A percentile compares a stretch with the other conserved stretches of the same genome.
phyloP scores from a whole-genome alignment of 2,113 vertebrate species.

The Proteles cristata region DNA sequence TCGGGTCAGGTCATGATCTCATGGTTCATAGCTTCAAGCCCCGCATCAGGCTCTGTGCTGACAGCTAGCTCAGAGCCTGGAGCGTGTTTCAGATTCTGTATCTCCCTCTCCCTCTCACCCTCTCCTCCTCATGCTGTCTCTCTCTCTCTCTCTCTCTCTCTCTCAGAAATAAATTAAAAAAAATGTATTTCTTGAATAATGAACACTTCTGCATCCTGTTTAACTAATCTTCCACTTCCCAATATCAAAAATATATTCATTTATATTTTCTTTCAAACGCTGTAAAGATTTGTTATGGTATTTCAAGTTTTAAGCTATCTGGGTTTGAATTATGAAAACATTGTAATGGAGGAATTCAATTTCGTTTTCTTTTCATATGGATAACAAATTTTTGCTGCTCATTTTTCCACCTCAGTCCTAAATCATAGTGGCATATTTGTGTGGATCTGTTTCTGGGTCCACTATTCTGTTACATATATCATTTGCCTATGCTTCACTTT shows the following conservation, averaged over 20 bases:
- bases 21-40: too few species aligned
- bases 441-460: neutral
- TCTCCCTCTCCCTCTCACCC: too few species aligned
- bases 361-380: conserved; percentile 22
- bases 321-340: conserved; percentile 45
- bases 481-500: neutral
- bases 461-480: neutral
- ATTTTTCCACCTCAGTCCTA: conserved; percentile 21
- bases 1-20: too few species aligned
- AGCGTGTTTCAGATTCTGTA: too few species aligned
- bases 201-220: neutral
- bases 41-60: too few species aligned
- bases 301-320: conserved; percentile 24
- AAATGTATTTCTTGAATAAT: neutral
- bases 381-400: conserved; percentile 32
- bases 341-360: neutral
- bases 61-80: too few species aligned
- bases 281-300: neutral
- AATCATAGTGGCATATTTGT: conserved; percentile 29
- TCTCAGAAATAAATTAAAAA: too few species aligned
- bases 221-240: neutral
- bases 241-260: neutral
- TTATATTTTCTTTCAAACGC: neutral
- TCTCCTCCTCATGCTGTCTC: too few species aligned
- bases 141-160: too few species aligned